phyloP scores from a whole-genome alignment of 2,113 vertebrate species.

The Mobula hypostoma region DNA sequence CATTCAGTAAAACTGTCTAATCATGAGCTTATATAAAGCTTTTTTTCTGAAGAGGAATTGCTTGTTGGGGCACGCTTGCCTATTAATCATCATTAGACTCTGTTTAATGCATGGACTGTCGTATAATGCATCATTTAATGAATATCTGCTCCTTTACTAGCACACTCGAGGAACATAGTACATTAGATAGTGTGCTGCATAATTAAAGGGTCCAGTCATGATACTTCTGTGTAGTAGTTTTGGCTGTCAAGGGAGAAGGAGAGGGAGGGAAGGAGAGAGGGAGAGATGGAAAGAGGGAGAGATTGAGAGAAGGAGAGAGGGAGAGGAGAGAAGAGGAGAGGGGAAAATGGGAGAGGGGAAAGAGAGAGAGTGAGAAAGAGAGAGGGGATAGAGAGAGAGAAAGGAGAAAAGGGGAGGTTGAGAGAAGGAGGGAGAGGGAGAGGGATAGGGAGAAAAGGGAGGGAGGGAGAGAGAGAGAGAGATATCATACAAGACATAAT shows the following conservation, averaged over 20 bases:
- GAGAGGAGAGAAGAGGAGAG: too few species aligned
- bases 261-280: too few species aligned
- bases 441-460: too few species aligned
- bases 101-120: constrained; percentile 38
- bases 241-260: background rate
- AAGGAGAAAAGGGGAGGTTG: too few species aligned
- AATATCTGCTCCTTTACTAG: constrained; percentile 35
- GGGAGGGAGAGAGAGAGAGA: background rate
- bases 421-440: too few species aligned
- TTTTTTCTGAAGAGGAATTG: constrained; percentile 33
- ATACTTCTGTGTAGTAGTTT: constrained; percentile 32
- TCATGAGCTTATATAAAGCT: constrained; percentile 30
- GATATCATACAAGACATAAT: constrained; percentile 11
- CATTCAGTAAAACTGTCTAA: constrained; percentile 34
- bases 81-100: constrained; percentile 38
- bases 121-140: constrained; percentile 38
- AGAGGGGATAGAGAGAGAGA: too few species aligned
- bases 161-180: constrained; percentile 34
- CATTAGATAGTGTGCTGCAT: constrained; percentile 30
- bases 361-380: too few species aligned
- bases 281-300: too few species aligned
- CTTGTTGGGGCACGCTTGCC: constrained; percentile 33
- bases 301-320: too few species aligned
- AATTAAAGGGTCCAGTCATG: constrained; percentile 24
- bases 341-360: too few species aligned